These are phyloP conservation scores for Alca torda DNA, from an alignment of 2,797 vertebrate species.

Conservation along the genomic window DNA sequence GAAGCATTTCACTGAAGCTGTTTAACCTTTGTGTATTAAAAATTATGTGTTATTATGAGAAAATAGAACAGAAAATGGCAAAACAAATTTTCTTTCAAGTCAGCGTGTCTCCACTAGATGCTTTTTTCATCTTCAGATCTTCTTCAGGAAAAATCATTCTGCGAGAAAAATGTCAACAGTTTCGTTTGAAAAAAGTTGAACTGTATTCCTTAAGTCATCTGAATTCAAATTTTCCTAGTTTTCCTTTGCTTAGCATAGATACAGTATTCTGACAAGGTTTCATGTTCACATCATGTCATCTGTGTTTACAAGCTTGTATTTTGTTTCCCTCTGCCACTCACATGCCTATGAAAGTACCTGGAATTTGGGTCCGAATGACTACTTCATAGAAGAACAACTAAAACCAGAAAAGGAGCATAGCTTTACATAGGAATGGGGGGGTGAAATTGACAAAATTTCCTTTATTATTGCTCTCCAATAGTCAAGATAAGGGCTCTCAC, in stretches of 20 bases:
- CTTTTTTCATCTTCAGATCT: background rate
- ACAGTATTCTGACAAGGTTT: background rate
- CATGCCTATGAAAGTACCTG: background rate
- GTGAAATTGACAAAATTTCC: background rate
- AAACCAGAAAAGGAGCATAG: background rate
- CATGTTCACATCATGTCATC: background rate
- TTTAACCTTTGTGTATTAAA: background rate
- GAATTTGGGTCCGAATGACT: background rate
- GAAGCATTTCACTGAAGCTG: background rate
- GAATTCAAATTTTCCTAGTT: background rate
- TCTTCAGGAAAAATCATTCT: background rate
- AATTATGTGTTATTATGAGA: background rate
- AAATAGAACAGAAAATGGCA: background rate
- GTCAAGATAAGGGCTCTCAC: background rate
- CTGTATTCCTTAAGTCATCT: background rate
- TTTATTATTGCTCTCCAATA: background rate
- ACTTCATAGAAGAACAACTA: background rate
- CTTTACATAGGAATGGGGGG: background rate
- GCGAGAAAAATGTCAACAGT: background rate
- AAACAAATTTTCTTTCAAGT: background rate
- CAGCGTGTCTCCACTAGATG: background rate
- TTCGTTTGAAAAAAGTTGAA: background rate
- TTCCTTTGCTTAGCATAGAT: background rate
- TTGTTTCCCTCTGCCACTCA: background rate
- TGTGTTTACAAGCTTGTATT: background rate